These are phyloP conservation scores for Lasioglossum zephyrum DNA, from an alignment of 2,888 invertebrate genomes.

Conservation along the genomic window DNA sequence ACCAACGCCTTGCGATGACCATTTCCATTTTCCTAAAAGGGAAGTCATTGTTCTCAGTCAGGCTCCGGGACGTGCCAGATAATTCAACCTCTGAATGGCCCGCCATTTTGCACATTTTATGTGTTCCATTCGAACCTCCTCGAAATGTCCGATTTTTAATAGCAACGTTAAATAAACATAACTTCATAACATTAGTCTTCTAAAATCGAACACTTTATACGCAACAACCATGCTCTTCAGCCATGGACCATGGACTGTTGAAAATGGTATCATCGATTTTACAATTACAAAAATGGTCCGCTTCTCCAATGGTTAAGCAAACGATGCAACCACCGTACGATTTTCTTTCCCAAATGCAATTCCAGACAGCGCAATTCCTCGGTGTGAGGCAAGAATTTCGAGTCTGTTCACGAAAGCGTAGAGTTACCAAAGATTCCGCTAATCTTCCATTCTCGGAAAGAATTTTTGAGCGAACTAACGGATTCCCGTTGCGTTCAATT, in stretches of 20 bases:
- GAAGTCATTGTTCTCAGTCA: conserved; percentile 27
- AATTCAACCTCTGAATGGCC: background rate
- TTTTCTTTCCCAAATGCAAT: background rate
- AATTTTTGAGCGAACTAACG: background rate
- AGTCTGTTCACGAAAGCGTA: conserved; percentile 44
- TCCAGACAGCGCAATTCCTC: background rate
- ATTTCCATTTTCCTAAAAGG: conserved; percentile 86
- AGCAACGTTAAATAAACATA: no score
- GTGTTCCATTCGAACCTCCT: background rate
- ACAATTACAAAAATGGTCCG: background rate
- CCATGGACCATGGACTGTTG: no score
- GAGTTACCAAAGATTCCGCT: background rate
- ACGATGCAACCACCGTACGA: background rate
- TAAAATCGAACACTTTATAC: no score
- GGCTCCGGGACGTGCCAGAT: background rate
- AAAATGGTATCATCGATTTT: background rate
- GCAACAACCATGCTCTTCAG: no score
- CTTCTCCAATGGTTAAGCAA: background rate
- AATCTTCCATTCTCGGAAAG: conserved; percentile 3
- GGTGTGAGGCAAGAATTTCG: conserved; percentile 19
- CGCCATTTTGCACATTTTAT: background rate
- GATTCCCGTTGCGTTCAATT: conserved; percentile 19
- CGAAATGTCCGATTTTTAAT: no score
- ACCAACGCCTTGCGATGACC: conserved; percentile 92
- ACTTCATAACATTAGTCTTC: no score